Base-by-base conservation (phyloP, 2,888 invertebrate species). In the Hyalella azteca region DNA sequence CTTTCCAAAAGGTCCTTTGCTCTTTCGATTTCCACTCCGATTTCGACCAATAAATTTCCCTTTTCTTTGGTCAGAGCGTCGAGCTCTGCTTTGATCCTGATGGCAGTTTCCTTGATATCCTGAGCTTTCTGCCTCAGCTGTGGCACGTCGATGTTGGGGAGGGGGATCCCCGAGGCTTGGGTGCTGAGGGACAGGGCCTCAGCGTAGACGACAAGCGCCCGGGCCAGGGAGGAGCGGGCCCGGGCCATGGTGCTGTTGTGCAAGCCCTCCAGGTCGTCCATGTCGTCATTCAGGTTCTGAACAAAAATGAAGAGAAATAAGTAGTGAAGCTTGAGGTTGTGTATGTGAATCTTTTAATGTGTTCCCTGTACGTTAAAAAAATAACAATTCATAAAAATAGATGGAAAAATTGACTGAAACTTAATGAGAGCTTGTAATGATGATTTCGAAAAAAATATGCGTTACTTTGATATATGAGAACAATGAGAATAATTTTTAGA, bases 41-140 rank as follows among this genome's bases (percentile, higher is more conserved):
- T 88, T 40, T 89, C 88, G 0, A 86, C 86, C 76, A 90, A 84
- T 45, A 89, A 85, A 1, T 92, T 4, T 91, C 92, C 49, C n/a
- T 75, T 32, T 26, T 92, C 90, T 3, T 91, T 90, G n/a, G 95
- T 88, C 22, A 96, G 89, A 39, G 92, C 90, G 29, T 92, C 91
- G 0, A 94, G 93, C 59, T 92, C 89, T 54, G 88, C 88, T 85
- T 90, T 89, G 49, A 92, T 89, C 41, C 87, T 86, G 78, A 88
- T 86, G 1, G 90, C 90, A 88, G 90, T 81, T 3, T 39, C 73
- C 15, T 66, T 76, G 39, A 85, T 49, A 13, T 80, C 73, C 7
- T 77, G 36, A 29, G 83, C 83, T 60, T 79, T 78, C 36, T 40
- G 60, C 29, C 77, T 81, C 4, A 83, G 83, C 49, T 50, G 60